phyloP scores from a whole-genome alignment of 2,888 invertebrate genomes.

The Yponomeuta malinellus region DNA sequence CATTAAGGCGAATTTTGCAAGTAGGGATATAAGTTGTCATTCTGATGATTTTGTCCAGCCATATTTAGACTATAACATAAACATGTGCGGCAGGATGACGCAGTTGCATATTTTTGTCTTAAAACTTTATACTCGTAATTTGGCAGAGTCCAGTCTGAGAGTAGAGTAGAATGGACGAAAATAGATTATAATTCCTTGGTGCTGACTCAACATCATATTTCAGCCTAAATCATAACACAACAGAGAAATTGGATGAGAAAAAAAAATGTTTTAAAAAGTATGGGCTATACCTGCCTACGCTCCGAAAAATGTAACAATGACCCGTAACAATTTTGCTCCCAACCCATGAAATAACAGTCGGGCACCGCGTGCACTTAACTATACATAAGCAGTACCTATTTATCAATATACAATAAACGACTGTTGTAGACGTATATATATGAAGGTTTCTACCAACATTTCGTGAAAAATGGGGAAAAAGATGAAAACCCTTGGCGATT shows the following conservation, averaged over 20 bases:
- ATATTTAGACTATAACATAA: neutral
- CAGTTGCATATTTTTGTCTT: slow-evolving; percentile 63
- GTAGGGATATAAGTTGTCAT: neutral
- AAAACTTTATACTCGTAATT: slow-evolving; percentile 53
- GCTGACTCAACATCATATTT: slow-evolving; percentile 47
- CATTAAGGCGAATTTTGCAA: neutral
- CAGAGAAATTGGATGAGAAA: slow-evolving; percentile 5
- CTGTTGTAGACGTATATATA: too few species aligned
- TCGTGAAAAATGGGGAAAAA: too few species aligned
- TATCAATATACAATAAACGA: too few species aligned
- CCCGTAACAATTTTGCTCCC: too few species aligned
- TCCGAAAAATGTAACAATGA: too few species aligned
- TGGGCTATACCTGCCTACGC: neutral
- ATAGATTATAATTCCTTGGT: slow-evolving; percentile 61
- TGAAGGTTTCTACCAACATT: too few species aligned
- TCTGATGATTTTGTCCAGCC: neutral
- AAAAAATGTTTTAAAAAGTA: neutral
- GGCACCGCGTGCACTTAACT: too few species aligned
- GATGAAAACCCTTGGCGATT: too few species aligned
- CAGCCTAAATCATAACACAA: slow-evolving; percentile 23
- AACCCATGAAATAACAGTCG: too few species aligned
- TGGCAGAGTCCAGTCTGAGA: slow-evolving; percentile 51
- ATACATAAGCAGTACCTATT: too few species aligned
- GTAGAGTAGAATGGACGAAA: slow-evolving; percentile 52
- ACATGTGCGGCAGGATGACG: slow-evolving; percentile 38